A percentile compares a stretch with the other conserved stretches of the same genome.
These are phyloP conservation scores for Mechanitis mazaeus DNA, from an alignment of 2,888 invertebrate genomes.

Conservation along the genomic window DNA sequence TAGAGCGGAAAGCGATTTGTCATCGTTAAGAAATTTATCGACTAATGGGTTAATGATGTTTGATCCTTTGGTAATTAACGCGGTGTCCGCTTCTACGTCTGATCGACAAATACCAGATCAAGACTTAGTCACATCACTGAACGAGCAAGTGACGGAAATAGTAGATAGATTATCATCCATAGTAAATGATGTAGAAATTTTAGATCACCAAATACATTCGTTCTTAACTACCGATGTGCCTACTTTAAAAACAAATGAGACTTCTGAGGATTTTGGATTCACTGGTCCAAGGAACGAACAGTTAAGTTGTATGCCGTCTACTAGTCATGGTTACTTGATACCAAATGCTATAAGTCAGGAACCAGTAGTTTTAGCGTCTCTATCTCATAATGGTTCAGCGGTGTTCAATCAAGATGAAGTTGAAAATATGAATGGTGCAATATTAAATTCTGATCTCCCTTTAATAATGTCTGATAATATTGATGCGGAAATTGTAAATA, in stretches of 20 bases:
- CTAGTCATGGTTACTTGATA: slow-evolving; percentile 79
- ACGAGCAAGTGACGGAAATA: slow-evolving; percentile 72
- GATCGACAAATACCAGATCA: slow-evolving; percentile 63
- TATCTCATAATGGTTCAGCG: slow-evolving; percentile 69
- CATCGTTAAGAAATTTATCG: slow-evolving; percentile 63
- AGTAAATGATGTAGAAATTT: slow-evolving; percentile 54
- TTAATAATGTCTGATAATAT: slow-evolving; percentile 65
- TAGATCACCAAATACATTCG: slow-evolving; percentile 62
- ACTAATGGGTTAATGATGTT: slow-evolving; percentile 72
- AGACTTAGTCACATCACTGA: slow-evolving; percentile 66
- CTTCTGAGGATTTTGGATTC: slow-evolving; percentile 45
- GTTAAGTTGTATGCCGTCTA: slow-evolving; percentile 76
- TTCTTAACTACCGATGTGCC: slow-evolving; percentile 69
- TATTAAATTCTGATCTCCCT: slow-evolving; percentile 53
- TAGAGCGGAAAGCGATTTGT: slow-evolving; percentile 56
- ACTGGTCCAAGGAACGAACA: slow-evolving; percentile 59
- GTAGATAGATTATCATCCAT: slow-evolving; percentile 68
- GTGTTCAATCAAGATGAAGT: slow-evolving; percentile 66
- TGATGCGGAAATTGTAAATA: slow-evolving; percentile 60
- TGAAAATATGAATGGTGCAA: slow-evolving; percentile 39
- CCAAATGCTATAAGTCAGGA: slow-evolving; percentile 79
- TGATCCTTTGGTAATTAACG: slow-evolving; percentile 68
- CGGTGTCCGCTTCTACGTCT: slow-evolving; percentile 50
- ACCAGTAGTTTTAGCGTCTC: slow-evolving; percentile 70
- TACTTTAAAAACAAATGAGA: slow-evolving; percentile 52